Evolutionary conservation across 2,113 vertebrate genomes (phyloP).

Genomic region (Misgurnus mizolepis): DNA sequence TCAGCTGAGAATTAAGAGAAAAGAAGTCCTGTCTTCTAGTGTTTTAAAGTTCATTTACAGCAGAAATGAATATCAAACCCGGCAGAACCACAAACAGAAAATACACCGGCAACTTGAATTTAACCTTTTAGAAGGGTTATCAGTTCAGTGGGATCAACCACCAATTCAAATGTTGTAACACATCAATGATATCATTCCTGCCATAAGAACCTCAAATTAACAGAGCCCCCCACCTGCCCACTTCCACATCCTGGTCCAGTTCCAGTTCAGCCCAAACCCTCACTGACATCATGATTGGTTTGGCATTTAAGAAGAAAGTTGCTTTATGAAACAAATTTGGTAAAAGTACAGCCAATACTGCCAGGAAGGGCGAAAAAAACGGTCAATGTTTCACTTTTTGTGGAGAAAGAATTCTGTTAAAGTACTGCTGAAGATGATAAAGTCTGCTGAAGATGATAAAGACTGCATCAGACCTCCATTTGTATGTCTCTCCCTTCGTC

Average conservation of each 20-base stretch:
- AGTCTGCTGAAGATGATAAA: conserved; percentile 50
- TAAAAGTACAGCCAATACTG: conserved; percentile 65
- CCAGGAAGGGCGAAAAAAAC: conserved; percentile 38
- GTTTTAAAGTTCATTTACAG: conserved; percentile 14
- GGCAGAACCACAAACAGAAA: conserved; percentile 6
- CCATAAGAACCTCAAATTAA: conserved; percentile 31
- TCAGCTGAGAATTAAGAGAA: background rate
- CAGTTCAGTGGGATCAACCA: background rate
- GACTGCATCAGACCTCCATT: conserved; percentile 36
- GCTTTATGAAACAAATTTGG: conserved; percentile 20
- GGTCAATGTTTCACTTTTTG: background rate
- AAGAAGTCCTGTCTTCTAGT: conserved; percentile 3
- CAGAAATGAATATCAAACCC: conserved; percentile 10
- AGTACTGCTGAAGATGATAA: conserved; percentile 49
- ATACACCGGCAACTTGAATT: conserved; percentile 23
- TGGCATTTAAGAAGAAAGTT: background rate
- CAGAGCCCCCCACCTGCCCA: background rate
- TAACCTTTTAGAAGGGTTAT: conserved; percentile 33
- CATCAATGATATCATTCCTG: conserved; percentile 14
- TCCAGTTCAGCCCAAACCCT: background rate
- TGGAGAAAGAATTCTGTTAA: conserved; percentile 44
- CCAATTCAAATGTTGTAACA: conserved; percentile 14
- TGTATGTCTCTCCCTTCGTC: conserved; percentile 28
- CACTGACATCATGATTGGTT: background rate
- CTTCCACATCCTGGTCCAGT: background rate